Evolutionary conservation across 1,140 invertebrate genomes (phyloP), one percentile per base, ranked within the genome.

Genomic region (Tetramorium alpestre): DNA sequence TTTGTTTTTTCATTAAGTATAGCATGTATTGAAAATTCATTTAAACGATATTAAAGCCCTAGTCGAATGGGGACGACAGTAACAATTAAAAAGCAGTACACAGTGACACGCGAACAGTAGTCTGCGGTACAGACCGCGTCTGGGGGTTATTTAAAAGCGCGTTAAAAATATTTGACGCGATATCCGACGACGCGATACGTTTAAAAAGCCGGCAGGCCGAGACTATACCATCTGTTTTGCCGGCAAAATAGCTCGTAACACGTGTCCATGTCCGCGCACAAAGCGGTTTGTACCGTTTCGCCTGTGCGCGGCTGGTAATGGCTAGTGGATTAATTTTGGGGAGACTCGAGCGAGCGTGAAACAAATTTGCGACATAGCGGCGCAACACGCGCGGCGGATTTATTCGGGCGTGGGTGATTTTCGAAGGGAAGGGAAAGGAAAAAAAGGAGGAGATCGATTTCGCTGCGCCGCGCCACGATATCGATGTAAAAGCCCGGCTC

Each of bases 81-180:
- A 13, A 73, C 18, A 60, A 84, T 84, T 84, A 73, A 82, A 82
- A 60, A 73, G 51, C 51, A 38, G 16, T 69, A 80, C 69, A 80
- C 47, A 78, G 18, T n/a, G 33, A 33, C 64, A 44, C 62, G 77
- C 77, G 22, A 69, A 44, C 33, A 16, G 51, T 51, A 18, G 44
- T 54, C 28, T 58, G 47, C 47, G 38, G 22, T 47, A 22, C 10
- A 13, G 22, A 49, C 38, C 8, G 78, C 13, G 67, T 33, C 7
- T 11, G 64, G 41, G n/a, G 54, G 69, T 84, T 84, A 84, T 75
- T 84, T 84, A 84, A 84, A 84, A 73, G 80, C 44, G 13, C 69
- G 69, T 84, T 73, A 62, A 84, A 84, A 84, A 75, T 84, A 56
- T 84, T 84, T 75, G 80, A 75, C 80, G 65, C 65, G 80, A 73